Conservation (phyloP, 2,888 invertebrate species). For the Scaptomyza tumidula region DNA sequence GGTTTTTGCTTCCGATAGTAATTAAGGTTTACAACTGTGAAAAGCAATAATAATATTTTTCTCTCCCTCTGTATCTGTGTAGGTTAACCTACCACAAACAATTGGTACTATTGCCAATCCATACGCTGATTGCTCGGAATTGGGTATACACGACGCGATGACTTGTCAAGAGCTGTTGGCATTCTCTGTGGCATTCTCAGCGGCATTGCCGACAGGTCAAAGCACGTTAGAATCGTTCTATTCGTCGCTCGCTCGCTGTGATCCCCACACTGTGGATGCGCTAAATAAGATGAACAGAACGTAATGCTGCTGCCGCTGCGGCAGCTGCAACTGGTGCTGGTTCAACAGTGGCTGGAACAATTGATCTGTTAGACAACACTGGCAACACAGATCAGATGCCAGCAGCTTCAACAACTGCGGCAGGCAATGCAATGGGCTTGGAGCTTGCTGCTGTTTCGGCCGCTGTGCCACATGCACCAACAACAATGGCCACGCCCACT, state of each 20-base stretch:
- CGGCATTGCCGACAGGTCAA: slow-evolving; percentile 94
- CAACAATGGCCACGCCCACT: slow-evolving; percentile 4
- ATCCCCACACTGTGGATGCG: slow-evolving; percentile 84
- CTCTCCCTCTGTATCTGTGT: too few species aligned
- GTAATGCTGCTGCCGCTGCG: slow-evolving; percentile 77
- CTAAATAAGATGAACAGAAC: slow-evolving; percentile 75
- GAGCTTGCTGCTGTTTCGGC: slow-evolving; percentile 51
- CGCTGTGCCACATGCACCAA: slow-evolving; percentile 40
- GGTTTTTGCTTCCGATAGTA: too few species aligned
- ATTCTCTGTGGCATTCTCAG: slow-evolving; percentile 95
- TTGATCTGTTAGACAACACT: not conserved
- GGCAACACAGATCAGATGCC: not conserved
- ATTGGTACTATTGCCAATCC: slow-evolving; percentile 84
- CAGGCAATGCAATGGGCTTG: slow-evolving; percentile 16
- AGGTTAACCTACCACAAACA: slow-evolving; percentile 85
- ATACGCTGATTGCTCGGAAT: slow-evolving; percentile 86
- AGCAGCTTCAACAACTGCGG: not conserved
- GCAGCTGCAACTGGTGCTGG: slow-evolving; percentile 38
- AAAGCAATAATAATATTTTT: too few species aligned
- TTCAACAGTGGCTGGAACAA: not conserved
- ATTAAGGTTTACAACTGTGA: too few species aligned
- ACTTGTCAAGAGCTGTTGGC: slow-evolving; percentile 94
- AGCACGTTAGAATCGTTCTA: slow-evolving; percentile 93
- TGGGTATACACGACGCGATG: slow-evolving; percentile 85
- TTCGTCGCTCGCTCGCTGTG: slow-evolving; percentile 91